phyloP scores from a whole-genome alignment of 2,888 invertebrate genomes.

The Andrena bicolor region DNA sequence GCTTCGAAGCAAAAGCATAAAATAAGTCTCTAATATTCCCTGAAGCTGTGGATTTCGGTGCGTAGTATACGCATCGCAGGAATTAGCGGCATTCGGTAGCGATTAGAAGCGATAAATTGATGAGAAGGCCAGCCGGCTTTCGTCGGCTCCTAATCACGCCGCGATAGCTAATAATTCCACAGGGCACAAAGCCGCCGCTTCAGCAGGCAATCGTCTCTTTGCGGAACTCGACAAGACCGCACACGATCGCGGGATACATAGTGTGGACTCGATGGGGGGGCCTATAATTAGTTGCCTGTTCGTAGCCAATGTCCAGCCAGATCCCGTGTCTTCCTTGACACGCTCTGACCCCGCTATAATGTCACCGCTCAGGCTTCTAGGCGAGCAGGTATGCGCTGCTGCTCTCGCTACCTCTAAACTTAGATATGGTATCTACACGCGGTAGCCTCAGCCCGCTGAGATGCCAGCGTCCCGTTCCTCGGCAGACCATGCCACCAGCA shows the following conservation, averaged over 20 bases:
- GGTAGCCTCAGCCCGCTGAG: slow-evolving; percentile 35
- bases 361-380: slow-evolving; percentile 76
- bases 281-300: slow-evolving; percentile 62
- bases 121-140: not conserved
- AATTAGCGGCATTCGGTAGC: not conserved
- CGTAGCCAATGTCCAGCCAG: slow-evolving; percentile 61
- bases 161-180: slow-evolving; percentile 19
- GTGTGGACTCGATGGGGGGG: not conserved
- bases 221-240: slow-evolving; percentile 18
- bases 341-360: slow-evolving; percentile 81
- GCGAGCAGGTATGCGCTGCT: slow-evolving; percentile 75
- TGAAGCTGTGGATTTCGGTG: too few species aligned
- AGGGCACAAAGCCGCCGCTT: slow-evolving; percentile 6
- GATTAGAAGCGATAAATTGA: slow-evolving; percentile 4
- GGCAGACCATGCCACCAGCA: slow-evolving; percentile 49
- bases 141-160: slow-evolving; percentile 2
- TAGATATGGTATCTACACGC: slow-evolving; percentile 70
- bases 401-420: slow-evolving; percentile 78
- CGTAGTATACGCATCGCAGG: too few species aligned
- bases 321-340: slow-evolving; percentile 72
- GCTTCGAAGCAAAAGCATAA: too few species aligned
- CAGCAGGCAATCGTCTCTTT: slow-evolving; percentile 14
- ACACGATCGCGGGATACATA: not conserved
- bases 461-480: slow-evolving; percentile 65
- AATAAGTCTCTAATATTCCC: too few species aligned